Evolutionary conservation across 2,797 vertebrate genomes (phyloP).

Genomic region (Fratercula arctica): DNA sequence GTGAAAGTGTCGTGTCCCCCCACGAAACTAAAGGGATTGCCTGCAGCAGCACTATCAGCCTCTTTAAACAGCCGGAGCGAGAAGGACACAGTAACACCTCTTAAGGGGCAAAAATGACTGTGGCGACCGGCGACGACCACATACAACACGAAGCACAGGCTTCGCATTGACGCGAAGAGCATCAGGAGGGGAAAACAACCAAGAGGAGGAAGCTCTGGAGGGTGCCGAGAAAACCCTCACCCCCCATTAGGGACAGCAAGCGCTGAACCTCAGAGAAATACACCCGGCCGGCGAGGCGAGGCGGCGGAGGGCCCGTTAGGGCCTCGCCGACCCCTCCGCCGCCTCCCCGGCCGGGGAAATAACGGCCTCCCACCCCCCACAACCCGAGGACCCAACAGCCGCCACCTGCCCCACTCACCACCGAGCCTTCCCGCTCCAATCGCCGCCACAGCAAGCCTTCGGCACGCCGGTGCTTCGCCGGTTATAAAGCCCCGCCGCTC

Average conservation of each 20-base stretch:
- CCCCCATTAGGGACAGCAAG: no score
- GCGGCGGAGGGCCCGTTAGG: neutral
- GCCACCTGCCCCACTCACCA: neutral
- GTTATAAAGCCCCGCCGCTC: neutral
- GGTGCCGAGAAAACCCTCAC: neutral
- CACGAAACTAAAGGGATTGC: neutral
- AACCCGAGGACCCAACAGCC: accelerated
- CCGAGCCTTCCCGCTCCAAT: accelerated
- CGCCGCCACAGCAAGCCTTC: accelerated
- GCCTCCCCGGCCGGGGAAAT: neutral
- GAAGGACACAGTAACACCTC: neutral
- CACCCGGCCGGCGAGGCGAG: no score
- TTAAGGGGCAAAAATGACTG: neutral
- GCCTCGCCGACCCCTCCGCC: neutral
- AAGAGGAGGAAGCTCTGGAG: neutral
- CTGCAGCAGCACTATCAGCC: neutral
- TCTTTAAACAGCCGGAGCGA: neutral
- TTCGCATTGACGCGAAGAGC: no score
- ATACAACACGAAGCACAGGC: neutral
- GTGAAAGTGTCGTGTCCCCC: no score
- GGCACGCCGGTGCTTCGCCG: neutral
- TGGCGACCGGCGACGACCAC: neutral
- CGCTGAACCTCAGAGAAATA: neutral
- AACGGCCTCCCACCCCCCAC: no score
- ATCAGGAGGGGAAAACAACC: no score